These are phyloP conservation scores for Pholis gunnellus DNA, from an alignment of 2,113 vertebrate species.

Conservation along the genomic window DNA sequence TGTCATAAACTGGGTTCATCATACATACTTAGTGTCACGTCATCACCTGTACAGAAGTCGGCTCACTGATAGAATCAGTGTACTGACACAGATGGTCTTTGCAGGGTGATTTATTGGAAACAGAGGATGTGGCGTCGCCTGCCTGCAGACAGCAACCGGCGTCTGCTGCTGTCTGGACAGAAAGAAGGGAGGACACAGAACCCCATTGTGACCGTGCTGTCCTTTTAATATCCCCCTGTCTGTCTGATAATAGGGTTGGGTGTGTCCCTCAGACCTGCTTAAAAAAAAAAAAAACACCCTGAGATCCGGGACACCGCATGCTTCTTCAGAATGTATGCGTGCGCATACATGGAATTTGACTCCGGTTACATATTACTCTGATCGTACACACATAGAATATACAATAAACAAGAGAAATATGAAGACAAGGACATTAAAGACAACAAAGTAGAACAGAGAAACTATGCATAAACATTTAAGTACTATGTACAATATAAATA, in stretches of 20 bases:
- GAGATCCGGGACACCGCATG: not conserved
- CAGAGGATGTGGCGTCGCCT: slow-evolving; percentile 53
- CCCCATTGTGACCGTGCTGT: not conserved
- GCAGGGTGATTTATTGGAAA: slow-evolving; percentile 58
- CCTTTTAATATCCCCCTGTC: slow-evolving; percentile 1
- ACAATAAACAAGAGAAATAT: too few species aligned
- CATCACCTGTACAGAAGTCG: slow-evolving; percentile 32
- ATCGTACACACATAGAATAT: too few species aligned
- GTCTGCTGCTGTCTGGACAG: slow-evolving; percentile 47
- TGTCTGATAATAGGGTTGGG: slow-evolving; percentile 27
- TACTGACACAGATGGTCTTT: slow-evolving; percentile 41
- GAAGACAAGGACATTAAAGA: too few species aligned
- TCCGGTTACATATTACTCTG: too few species aligned
- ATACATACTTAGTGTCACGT: slow-evolving; percentile 28
- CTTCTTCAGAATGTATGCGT: not conserved
- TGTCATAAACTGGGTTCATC: slow-evolving; percentile 41
- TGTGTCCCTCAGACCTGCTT: slow-evolving; percentile 15
- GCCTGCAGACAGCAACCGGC: slow-evolving; percentile 55
- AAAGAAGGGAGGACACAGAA: slow-evolving; percentile 31
- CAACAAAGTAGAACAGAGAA: too few species aligned
- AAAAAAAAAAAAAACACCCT: not conserved
- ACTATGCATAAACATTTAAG: too few species aligned
- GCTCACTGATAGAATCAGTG: slow-evolving; percentile 54
- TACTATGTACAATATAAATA: too few species aligned
- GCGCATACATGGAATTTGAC: too few species aligned